A percentile compares a stretch with the other conserved stretches of the same genome.
phyloP scores from a whole-genome alignment of 1,140 invertebrate species.

The Galendromus occidentalis region DNA sequence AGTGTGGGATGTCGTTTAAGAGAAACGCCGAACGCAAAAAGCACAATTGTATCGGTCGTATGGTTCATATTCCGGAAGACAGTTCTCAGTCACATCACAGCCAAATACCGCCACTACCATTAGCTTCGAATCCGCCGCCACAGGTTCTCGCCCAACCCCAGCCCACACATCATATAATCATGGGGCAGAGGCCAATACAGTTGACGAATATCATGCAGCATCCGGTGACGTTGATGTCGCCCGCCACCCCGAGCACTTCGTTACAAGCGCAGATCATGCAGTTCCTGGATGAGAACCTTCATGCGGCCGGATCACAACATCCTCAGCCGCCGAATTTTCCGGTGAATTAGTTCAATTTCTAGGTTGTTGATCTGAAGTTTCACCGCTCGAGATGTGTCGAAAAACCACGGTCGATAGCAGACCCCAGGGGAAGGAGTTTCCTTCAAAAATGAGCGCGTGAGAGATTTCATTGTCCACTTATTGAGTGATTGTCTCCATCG shows the following conservation, averaged over 20 bases:
- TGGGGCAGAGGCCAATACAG: neutral
- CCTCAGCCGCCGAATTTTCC: neutral
- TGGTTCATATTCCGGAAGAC: conserved; percentile 9
- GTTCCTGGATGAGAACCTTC: neutral
- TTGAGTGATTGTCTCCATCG: too few species aligned
- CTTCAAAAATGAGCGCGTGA: too few species aligned
- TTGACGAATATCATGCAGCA: neutral
- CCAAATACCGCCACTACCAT: neutral
- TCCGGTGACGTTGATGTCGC: conserved; percentile 3
- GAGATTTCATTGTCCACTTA: too few species aligned
- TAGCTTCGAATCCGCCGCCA: neutral
- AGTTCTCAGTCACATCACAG: conserved; percentile 5
- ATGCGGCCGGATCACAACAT: neutral
- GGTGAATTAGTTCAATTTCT: neutral
- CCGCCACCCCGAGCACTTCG: neutral
- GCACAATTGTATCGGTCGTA: conserved; percentile 1
- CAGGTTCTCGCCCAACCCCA: neutral
- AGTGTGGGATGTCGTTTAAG: conserved; percentile 26
- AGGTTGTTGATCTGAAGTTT: neutral
- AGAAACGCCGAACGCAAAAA: conserved; percentile 14
- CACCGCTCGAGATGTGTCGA: neutral
- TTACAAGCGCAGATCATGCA: neutral
- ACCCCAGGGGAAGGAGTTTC: too few species aligned
- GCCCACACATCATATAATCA: neutral
- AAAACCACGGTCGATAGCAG: too few species aligned